Evolutionary conservation across 2,888 invertebrate genomes (phyloP).

Genomic region (Polydrusus cervinus): DNA sequence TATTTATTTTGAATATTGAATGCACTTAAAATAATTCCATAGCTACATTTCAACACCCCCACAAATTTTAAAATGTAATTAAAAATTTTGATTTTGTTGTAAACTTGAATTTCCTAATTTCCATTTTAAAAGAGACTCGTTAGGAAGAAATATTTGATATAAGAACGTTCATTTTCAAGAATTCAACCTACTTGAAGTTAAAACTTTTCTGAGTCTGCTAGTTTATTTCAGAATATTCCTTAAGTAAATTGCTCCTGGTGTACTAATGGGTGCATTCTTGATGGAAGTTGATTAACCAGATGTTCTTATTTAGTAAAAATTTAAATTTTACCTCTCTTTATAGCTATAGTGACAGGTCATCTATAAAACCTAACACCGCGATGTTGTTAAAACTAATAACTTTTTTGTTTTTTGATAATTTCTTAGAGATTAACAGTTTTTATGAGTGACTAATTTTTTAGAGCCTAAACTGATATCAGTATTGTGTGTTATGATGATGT

Average conservation of each 20-base stretch:
- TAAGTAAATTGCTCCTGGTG: constrained; percentile 60
- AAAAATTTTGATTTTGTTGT: no score
- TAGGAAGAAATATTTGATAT: constrained; percentile 47
- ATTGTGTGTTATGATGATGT: no score
- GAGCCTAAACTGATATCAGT: no score
- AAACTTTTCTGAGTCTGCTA: constrained; percentile 56
- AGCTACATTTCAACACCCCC: no score
- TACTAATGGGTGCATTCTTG: constrained; percentile 61
- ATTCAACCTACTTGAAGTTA: constrained; percentile 44
- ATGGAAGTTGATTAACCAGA: constrained; percentile 61
- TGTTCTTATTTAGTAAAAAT: constrained; percentile 35
- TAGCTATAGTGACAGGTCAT: constrained; percentile 6
- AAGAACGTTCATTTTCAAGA: constrained; percentile 45
- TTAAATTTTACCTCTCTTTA: constrained; percentile 29
- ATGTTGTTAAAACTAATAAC: not conserved
- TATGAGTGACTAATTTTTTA: no score
- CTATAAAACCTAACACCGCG: not conserved
- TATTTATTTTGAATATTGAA: no score
- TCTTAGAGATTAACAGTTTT: no score
- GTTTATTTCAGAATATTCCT: constrained; percentile 60
- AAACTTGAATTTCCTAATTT: constrained; percentile 41
- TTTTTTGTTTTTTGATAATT: no score
- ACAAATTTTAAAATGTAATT: no score
- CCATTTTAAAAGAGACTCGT: constrained; percentile 48
- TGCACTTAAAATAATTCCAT: no score